Evolutionary conservation across 2,797 vertebrate species (phyloP), one percentile per base, ranked within the genome.

Genomic region (Acrossocheilus fasciatus): DNA sequence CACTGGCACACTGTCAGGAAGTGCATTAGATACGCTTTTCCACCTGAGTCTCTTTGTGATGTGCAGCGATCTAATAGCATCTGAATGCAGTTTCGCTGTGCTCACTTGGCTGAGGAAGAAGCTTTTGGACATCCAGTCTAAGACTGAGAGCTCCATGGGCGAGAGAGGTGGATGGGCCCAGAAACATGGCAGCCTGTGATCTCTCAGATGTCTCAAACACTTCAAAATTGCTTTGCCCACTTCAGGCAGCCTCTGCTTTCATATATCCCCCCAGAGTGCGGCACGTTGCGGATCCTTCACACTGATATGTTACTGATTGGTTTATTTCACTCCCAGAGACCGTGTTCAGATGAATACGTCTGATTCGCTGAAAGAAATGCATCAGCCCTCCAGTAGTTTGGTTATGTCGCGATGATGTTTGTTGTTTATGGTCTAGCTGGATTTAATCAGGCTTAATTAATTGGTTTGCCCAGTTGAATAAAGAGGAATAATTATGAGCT

Each of bases 141-240:
- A 69, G 64, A 74, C 80, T 64, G 47, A 79, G 43, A 86, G 26
- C 43, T 78, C 59, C 69, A 36, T n/a, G 30, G 62, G 78, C 62
- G 78, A 83, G 69, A 88, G 52, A 73, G 43, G 39, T 45, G 30
- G 47, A 54, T 34, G 54, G 50, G 59, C 81, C 86, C 59, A n/a
- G 66, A 86, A 89, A 87, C 86, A 86, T 54, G 77, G 68, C 59
- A 57, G 91, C 47, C 88, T 87, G 80, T 87, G 87, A 88, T 89
- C 85, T 87, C 83, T 90, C 84, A 74, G 57, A 91, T 79, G 78
- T 80, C 79, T 84, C 76, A 72, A 82, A 86, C 52, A 52, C 85
- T 89, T 82, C 72, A 66, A 85, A 89, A 89, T 91, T 90, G 68
- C 87, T 89, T 82, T 75, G 83, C 72, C 83, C 78, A 87, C 70